These are phyloP conservation scores for Philotrypesis tridentata DNA, from an alignment of 1,140 invertebrate genomes.

Conservation along the genomic window DNA sequence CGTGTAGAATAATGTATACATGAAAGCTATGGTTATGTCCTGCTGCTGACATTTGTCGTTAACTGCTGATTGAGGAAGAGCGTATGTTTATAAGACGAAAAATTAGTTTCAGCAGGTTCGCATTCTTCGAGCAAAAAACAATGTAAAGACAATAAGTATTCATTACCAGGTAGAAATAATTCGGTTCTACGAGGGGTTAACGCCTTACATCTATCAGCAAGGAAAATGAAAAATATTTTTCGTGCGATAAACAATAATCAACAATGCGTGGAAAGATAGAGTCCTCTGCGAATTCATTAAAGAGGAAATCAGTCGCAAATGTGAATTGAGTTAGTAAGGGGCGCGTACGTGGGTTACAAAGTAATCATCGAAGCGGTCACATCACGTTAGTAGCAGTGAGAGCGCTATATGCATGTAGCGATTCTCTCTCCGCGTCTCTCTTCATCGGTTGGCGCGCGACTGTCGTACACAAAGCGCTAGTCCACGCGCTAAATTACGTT, in stretches of 20 bases:
- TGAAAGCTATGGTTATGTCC: too few species aligned
- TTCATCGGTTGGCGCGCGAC: neutral
- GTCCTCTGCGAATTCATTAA: neutral
- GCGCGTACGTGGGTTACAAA: slow-evolving; percentile 24
- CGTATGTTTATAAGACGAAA: too few species aligned
- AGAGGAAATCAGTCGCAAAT: slow-evolving; percentile 15
- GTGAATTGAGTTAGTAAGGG: slow-evolving; percentile 38
- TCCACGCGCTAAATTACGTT: slow-evolving; percentile 28
- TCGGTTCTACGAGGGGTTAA: too few species aligned
- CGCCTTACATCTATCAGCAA: too few species aligned
- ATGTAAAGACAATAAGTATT: too few species aligned
- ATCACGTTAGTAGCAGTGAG: slow-evolving; percentile 19
- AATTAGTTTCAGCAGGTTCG: too few species aligned
- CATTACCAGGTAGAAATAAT: too few species aligned
- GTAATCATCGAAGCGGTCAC: slow-evolving; percentile 34
- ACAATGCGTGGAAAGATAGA: too few species aligned
- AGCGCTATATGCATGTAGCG: neutral
- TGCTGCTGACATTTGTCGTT: too few species aligned
- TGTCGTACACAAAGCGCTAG: slow-evolving; percentile 24
- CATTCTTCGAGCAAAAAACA: too few species aligned
- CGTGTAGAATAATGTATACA: too few species aligned
- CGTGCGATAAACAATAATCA: neutral
- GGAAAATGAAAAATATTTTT: neutral
- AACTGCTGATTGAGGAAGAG: too few species aligned
- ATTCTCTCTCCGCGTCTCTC: neutral